Evolutionary conservation across 2,888 invertebrate genomes (phyloP).

Genomic region (Pachydiplax longipennis): DNA sequence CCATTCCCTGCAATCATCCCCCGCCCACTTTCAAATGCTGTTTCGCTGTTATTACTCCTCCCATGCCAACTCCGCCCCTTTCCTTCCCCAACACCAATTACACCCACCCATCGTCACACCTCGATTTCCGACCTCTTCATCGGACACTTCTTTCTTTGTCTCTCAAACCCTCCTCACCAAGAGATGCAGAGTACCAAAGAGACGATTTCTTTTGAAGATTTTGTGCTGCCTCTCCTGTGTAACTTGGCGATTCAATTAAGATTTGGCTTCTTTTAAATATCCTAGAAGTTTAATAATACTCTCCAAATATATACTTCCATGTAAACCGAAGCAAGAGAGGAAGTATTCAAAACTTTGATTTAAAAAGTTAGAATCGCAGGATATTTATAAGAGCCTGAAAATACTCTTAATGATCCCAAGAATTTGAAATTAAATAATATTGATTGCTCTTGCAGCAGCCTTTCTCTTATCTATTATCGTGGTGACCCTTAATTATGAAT

Average conservation of each 20-base stretch:
- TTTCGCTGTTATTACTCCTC: neutral
- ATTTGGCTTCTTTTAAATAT: neutral
- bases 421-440: too few relatives aligned
- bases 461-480: too few relatives aligned
- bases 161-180: neutral
- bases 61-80: neutral
- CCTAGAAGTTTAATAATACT: neutral
- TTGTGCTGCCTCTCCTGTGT: too few relatives aligned
- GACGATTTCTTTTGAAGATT: neutral
- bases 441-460: too few relatives aligned
- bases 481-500: too few relatives aligned
- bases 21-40: neutral
- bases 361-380: too few relatives aligned
- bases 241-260: neutral
- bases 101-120: neutral
- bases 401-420: too few relatives aligned
- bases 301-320: too few relatives aligned
- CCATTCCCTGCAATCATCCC: neutral
- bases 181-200: neutral
- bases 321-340: too few relatives aligned
- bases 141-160: neutral
- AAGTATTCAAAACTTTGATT: too few relatives aligned
- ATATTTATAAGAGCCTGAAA: too few relatives aligned
- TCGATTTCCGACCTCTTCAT: neutral
- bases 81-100: neutral